Percentiles rank a stretch among this genome's conserved stretches.
These are phyloP conservation scores for Apis laboriosa DNA, from an alignment of 1,140 invertebrate genomes.

Conservation along the genomic window DNA sequence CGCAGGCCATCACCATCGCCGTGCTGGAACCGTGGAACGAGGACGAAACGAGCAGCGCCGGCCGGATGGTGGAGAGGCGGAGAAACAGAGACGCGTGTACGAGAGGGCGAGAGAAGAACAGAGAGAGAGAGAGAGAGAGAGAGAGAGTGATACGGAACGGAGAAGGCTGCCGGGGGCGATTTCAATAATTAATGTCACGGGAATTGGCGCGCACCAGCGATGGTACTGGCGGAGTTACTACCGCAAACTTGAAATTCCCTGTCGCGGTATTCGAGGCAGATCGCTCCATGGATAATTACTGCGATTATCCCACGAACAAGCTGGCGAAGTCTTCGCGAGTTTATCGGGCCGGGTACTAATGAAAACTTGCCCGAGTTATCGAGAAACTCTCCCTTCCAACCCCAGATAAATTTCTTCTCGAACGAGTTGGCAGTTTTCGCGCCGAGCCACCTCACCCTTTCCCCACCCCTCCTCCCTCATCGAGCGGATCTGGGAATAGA, in stretches of 20 bases:
- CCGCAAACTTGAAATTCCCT: constrained; percentile 64
- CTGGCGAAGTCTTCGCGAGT: constrained; percentile 29
- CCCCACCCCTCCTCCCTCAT: too few relatives aligned
- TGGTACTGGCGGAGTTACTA: constrained; percentile 50
- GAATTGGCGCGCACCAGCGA: constrained; percentile 63
- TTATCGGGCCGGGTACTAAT: constrained; percentile 18
- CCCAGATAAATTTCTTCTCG: not conserved
- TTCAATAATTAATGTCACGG: constrained; percentile 74
- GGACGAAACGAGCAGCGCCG: constrained; percentile 18
- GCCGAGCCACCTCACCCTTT: too few relatives aligned
- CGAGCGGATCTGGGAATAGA: too few relatives aligned
- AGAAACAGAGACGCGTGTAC: not conserved
- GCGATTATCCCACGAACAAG: constrained; percentile 58
- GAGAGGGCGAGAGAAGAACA: not conserved
- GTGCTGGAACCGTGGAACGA: not conserved
- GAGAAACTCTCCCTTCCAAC: not conserved
- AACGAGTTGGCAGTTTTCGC: not conserved
- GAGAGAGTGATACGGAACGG: not conserved
- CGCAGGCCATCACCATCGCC: too few relatives aligned
- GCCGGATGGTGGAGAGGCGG: not conserved
- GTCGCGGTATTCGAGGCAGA: constrained; percentile 57
- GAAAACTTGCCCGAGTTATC: constrained; percentile 38
- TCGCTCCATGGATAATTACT: constrained; percentile 61
- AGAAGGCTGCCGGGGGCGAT: constrained; percentile 62
- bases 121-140: constrained; percentile 13